A percentile compares a stretch with the other conserved stretches of the same genome.
Conservation (phyloP, 2,113 vertebrate genomes). For the Lampris megalopsis region DNA sequence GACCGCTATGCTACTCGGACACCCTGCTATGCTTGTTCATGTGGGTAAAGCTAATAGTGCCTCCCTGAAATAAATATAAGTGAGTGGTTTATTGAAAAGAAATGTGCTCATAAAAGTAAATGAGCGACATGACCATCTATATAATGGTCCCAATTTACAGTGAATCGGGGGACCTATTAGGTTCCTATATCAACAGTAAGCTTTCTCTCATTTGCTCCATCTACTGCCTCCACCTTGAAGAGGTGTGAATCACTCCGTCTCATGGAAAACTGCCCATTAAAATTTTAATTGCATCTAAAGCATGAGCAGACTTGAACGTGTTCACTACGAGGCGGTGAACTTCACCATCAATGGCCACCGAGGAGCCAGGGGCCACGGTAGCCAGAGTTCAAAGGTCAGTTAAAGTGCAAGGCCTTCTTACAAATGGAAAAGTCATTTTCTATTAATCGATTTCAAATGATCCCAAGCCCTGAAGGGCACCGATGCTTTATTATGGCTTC, state of each 20-base stretch:
- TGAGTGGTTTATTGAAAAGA: not conserved
- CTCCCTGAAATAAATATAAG: no score
- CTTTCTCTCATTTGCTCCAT: conserved; percentile 14
- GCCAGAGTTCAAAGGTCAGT: conserved; percentile 77
- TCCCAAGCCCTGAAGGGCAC: conserved; percentile 58
- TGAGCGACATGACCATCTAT: not conserved
- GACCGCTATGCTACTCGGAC: no score
- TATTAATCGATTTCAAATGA: conserved; percentile 79
- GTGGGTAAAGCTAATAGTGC: no score
- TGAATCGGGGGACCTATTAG: no score
- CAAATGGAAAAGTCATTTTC: conserved; percentile 68
- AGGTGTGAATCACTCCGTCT: conserved; percentile 26
- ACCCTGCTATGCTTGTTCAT: no score
- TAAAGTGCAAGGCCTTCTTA: conserved; percentile 73
- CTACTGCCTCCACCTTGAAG: not conserved
- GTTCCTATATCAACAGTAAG: not conserved
- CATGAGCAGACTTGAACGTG: conserved; percentile 32
- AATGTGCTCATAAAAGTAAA: not conserved
- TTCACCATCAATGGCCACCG: conserved; percentile 56
- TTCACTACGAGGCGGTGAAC: conserved; percentile 64
- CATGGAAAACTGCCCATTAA: conserved; percentile 16
- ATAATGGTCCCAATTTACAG: no score
- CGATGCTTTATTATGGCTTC: conserved; percentile 65
- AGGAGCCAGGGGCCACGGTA: conserved; percentile 70
- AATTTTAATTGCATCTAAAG: conserved; percentile 55